Evolutionary conservation across 2,113 vertebrate species (phyloP), one percentile per base, ranked within the genome.

Genomic region (Todiramphus chloris): DNA sequence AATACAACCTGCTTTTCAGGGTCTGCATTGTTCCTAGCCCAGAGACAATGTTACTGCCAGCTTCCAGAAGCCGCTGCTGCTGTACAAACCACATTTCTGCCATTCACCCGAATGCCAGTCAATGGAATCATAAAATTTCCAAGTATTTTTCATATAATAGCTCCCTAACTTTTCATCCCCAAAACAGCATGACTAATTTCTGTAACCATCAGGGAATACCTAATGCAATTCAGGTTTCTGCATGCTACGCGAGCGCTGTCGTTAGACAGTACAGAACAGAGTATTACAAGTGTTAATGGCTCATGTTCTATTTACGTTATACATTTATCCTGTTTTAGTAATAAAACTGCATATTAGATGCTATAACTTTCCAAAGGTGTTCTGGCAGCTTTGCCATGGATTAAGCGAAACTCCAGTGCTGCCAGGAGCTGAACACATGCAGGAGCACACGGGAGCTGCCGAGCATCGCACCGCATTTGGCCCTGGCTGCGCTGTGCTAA

Each of bases 181-280:
- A 93, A 97, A 97, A 87, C 73, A 93, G 59, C 60, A 83, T 93
- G 95, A 97, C 95, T 96, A 96, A 97, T 97, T 96, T 95, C 80
- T 86, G 70, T 46, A 97, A 93, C 88, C 83, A 89, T 39, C 31
- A 81, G 96, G 95, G 97, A 97, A 92, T 87, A 94, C 70, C 90
- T 89, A 48, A 48, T 56, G 41, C 58, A 97, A 98, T 60, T 93
- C 94, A 91, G 66, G 92, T 87, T 96, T 92, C 90, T 90, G 97
- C 95, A 92, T 28, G 70, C 15, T 24, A 66, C 87, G 53, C 0
- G 14, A 96, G 83, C 25, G 1, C 83, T 87, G 64, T 94, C 91
- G 93, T 93, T 33, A 95, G 70, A 44, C 63, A 83, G 66, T 8
- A 92, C 70, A 89, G 95, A 93, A 44, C 53, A 44, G 66, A 62